Base-by-base conservation (phyloP, 2,113 vertebrate species). In the Indicator maculatus region DNA sequence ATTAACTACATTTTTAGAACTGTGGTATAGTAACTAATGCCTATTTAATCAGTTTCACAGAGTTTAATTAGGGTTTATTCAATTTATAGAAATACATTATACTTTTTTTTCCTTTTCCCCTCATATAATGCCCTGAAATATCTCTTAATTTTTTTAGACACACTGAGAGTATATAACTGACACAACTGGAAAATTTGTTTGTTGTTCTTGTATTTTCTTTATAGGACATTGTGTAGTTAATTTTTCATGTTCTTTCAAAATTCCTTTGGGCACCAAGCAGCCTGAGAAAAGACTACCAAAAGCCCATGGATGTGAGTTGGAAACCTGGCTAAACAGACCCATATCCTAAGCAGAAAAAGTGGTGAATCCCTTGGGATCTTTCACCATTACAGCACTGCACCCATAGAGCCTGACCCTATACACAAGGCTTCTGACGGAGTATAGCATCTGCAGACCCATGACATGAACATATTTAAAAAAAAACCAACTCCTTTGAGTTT, bases 11-110 rank as follows among this genome's bases (percentile, higher is more conserved):
- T 20, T 56, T 89, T 67, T 74, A 87, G 60, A 79, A 70, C 21
- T 24, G 20, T n/a, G 30, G 23, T 58, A 38, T 39, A 76, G 65
- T 92, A 94, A 90, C 71, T 93, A 93, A 87, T 27, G 66, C 66
- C 50, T 28, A 82, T 84, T 77, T 77, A 90, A 70, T 85, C 80
- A 86, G 44, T 64, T 87, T 66, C 50, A 76, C 36, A 47, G 41
- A 83, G 64, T 38, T 80, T 74, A 93, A 86, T 64, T n/a, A 92
- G 67, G 39, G 85, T 91, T 87, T 89, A 76, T 85, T 92, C 44
- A 55, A 65, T 86, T 65, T 60, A 6, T 76, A 83, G 16, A 80
- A 77, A 58, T 26, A 36, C 3, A 31, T 86, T 67, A 18, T 44
- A 64, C 31, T 44, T 61, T 71, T 76, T 73, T 56, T 73, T 45